A percentile compares a stretch with the other conserved stretches of the same genome.
These are phyloP conservation scores for Condylostylus longicornis DNA, from an alignment of 1,140 invertebrate genomes.

Conservation along the genomic window DNA sequence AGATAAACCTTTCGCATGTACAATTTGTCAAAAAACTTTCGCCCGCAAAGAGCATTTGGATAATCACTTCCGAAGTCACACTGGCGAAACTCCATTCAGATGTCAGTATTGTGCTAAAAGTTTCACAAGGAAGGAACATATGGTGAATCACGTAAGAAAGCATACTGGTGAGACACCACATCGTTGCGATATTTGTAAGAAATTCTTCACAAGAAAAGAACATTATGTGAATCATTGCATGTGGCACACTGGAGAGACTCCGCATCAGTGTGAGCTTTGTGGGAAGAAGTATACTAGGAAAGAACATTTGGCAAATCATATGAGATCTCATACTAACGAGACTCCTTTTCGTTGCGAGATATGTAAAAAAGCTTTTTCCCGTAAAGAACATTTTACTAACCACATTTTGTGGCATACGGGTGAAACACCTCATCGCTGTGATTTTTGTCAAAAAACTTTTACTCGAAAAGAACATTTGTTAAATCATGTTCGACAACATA, in stretches of 20 bases:
- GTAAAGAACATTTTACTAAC: conserved; percentile 73
- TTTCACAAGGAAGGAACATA: conserved; percentile 72
- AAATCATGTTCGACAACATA: conserved; percentile 71
- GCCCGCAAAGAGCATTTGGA: conserved; percentile 71
- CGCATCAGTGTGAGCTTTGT: conserved; percentile 31
- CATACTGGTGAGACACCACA: conserved; percentile 75
- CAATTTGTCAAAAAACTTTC: conserved; percentile 73
- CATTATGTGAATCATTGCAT: conserved; percentile 69
- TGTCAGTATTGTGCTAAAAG: conserved; percentile 73
- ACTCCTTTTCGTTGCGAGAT: conserved; percentile 63
- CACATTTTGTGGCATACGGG: conserved; percentile 62
- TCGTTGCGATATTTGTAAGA: conserved; percentile 69
- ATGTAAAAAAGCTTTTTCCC: conserved; percentile 74
- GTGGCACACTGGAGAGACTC: conserved; percentile 50
- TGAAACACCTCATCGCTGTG: conserved; percentile 72
- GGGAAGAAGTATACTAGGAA: conserved; percentile 79
- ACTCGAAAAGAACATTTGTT: conserved; percentile 67
- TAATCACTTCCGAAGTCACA: conserved; percentile 67
- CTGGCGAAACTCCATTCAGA: conserved; percentile 61
- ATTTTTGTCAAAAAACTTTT: conserved; percentile 71
- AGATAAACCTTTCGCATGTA: conserved; percentile 66
- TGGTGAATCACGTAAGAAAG: conserved; percentile 74
- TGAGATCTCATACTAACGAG: conserved; percentile 64
- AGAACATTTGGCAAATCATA: conserved; percentile 69
- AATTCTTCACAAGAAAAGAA: conserved; percentile 72